Conservation (phyloP, 1,140 invertebrate genomes). For the Zaprionus ghesquierei region DNA sequence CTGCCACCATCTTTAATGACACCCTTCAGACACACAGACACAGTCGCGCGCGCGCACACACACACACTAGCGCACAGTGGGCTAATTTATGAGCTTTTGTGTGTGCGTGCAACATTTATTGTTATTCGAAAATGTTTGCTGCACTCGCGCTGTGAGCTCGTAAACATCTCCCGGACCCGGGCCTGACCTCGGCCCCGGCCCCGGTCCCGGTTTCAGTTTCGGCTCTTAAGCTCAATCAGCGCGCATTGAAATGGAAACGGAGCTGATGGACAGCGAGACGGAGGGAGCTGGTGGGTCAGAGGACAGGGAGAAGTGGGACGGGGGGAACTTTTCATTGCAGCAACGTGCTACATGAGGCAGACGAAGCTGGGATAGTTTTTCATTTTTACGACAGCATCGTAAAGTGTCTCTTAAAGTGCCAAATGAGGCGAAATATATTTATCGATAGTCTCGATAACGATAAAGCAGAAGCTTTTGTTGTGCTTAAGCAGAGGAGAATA, state of each 20-base stretch:
- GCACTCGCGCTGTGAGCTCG: conserved; percentile 30
- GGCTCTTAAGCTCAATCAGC: conserved; percentile 43
- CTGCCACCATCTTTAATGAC: conserved; percentile 43
- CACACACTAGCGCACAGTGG: conserved; percentile 3
- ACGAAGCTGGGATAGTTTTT: not conserved
- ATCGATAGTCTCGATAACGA: not conserved
- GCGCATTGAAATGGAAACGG: conserved; percentile 38
- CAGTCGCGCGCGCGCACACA: no score
- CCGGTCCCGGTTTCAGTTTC: conserved; percentile 35
- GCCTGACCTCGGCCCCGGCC: not conserved
- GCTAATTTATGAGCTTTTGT: conserved; percentile 53
- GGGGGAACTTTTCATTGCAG: not conserved
- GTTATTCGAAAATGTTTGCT: conserved; percentile 42
- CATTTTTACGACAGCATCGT: not conserved
- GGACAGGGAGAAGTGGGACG: not conserved
- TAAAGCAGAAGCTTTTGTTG: not conserved
- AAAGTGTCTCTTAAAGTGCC: not conserved
- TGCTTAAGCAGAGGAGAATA: not conserved
- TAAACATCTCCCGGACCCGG: conserved; percentile 38
- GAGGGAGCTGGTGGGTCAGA: not conserved
- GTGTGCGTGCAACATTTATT: conserved; percentile 38
- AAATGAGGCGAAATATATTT: not conserved
- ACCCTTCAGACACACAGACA: conserved; percentile 27
- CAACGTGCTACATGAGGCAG: conserved; percentile 11
- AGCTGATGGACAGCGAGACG: not conserved